Evolutionary conservation across 2,113 vertebrate species (phyloP).

Genomic region (Sclerurus mexicanus): DNA sequence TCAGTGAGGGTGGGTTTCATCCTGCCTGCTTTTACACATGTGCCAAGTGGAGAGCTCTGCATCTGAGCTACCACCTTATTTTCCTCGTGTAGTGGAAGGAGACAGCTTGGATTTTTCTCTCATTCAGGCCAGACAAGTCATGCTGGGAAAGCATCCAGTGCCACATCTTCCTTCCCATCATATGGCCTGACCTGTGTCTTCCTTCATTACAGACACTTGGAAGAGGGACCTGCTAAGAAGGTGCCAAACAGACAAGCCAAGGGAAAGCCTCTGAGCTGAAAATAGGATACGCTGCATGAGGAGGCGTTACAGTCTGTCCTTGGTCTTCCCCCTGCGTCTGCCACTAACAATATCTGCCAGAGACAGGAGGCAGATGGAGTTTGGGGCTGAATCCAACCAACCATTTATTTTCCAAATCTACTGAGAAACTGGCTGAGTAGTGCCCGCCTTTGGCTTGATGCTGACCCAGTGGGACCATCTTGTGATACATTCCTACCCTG

Average conservation of each 20-base stretch:
- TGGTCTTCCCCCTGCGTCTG: neutral
- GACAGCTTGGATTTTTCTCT: neutral
- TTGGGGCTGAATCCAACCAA: neutral
- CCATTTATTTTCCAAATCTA: neutral
- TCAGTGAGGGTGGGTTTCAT: neutral
- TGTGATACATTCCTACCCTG: neutral
- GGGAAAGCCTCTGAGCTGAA: neutral
- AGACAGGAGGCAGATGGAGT: neutral
- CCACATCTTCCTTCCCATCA: neutral
- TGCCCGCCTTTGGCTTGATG: neutral
- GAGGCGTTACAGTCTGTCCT: neutral
- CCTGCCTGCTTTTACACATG: neutral
- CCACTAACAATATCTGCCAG: neutral
- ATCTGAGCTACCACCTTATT: neutral
- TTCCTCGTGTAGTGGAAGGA: neutral
- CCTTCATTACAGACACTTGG: neutral
- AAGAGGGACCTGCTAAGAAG: neutral
- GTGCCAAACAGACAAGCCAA: neutral
- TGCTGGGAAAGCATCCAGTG: neutral
- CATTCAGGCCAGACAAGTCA: neutral
- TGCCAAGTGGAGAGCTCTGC: neutral
- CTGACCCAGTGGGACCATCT: accelerated
- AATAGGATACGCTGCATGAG: neutral
- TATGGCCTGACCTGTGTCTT: neutral
- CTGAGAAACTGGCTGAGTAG: neutral